Conservation (phyloP, 2,888 invertebrate species). For the Sesia bembeciformis region DNA sequence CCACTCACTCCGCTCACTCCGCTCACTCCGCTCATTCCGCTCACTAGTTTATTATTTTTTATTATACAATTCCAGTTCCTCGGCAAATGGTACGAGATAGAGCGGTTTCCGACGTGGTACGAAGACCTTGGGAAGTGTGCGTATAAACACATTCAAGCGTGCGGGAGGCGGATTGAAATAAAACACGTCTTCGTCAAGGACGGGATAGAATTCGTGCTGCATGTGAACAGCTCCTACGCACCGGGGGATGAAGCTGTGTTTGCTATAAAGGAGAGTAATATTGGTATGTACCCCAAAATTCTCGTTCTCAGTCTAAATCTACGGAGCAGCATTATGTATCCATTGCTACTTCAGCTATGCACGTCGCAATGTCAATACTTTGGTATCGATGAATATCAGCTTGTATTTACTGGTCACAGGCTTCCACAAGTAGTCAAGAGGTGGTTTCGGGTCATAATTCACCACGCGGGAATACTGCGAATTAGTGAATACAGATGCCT, state of each 20-base stretch:
- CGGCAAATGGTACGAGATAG: constrained; percentile 55
- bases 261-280: constrained; percentile 36
- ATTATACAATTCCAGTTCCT: constrained; percentile 36
- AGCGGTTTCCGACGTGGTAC: constrained; percentile 54
- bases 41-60: not conserved
- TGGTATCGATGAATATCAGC: too few species aligned
- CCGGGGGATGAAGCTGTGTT: constrained; percentile 58
- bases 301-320: too few species aligned
- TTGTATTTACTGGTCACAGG: too few species aligned
- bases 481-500: too few species aligned
- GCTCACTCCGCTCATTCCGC: too few species aligned
- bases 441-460: too few species aligned
- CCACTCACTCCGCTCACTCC: too few species aligned
- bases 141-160: constrained; percentile 41
- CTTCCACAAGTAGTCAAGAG: too few species aligned
- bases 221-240: constrained; percentile 46
- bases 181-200: constrained; percentile 44
- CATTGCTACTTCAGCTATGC: too few species aligned
- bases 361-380: too few species aligned
- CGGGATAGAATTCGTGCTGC: constrained; percentile 39
- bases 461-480: too few species aligned
- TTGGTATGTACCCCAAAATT: constrained; percentile 26
- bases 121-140: constrained; percentile 45
- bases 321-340: too few species aligned
- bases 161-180: constrained; percentile 44